Percentiles rank a stretch among this genome's conserved stretches.
Conservation (phyloP, 53 echinoderm and acorn worm genomes). For the Paelopatides confundens region DNA sequence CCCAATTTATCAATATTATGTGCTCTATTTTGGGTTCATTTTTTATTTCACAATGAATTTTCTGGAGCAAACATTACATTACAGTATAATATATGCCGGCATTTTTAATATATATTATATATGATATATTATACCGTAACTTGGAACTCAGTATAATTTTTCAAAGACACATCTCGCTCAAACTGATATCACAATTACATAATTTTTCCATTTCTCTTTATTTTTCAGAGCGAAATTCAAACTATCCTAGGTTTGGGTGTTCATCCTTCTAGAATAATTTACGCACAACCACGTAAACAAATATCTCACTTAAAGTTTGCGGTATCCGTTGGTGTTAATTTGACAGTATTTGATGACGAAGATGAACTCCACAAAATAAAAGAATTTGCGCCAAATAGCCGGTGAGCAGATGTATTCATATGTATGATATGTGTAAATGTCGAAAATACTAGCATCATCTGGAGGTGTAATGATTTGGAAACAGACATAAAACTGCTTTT, state of each 20-base stretch:
- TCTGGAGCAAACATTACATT: no score
- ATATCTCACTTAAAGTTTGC: slow-evolving; percentile 85
- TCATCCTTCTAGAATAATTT: slow-evolving; percentile 85
- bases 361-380: slow-evolving; percentile 90
- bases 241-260: slow-evolving; percentile 27
- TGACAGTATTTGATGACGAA: slow-evolving; percentile 95
- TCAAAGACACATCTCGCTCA: no score
- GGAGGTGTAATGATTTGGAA: no score
- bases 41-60: no score
- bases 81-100: no score
- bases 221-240: slow-evolving; percentile 27
- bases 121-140: no score
- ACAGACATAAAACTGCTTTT: neutral
- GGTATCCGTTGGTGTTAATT: slow-evolving; percentile 63
- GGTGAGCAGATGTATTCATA: neutral
- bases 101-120: no score
- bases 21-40: no score
- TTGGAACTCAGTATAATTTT: no score
- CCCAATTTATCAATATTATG: no score
- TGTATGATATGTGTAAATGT: neutral
- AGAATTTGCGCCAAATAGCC: slow-evolving; percentile 62
- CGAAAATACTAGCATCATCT: neutral
- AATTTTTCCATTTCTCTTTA: no score
- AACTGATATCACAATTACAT: no score
- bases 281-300: slow-evolving; percentile 95